Conservation (phyloP, 2,888 invertebrate species). For the Helobdella robusta region DNA sequence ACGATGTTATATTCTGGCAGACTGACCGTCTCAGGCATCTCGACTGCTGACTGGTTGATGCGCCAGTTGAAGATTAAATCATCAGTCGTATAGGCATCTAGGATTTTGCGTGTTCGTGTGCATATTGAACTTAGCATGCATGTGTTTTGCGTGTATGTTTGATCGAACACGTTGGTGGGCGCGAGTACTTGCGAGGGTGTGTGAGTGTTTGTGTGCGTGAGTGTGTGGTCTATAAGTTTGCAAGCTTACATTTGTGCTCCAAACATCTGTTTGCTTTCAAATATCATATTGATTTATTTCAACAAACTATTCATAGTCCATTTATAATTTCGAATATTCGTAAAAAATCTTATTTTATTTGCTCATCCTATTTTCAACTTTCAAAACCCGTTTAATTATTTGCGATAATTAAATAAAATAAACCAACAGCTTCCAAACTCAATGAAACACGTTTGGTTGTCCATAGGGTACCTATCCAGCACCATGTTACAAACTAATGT, state of each 20-base stretch:
- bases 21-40: slow-evolving; percentile 25
- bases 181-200: not conserved
- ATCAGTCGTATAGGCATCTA: not conserved
- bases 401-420: not conserved
- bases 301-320: too few species aligned
- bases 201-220: not conserved
- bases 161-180: not conserved
- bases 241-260: not conserved
- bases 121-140: not conserved
- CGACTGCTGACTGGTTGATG: slow-evolving; percentile 10
- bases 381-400: too few species aligned
- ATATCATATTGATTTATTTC: too few species aligned
- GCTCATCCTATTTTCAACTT: too few species aligned
- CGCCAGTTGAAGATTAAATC: slow-evolving; percentile 17
- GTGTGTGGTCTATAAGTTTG: not conserved
- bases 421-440: slow-evolving; percentile 69
- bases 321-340: too few species aligned
- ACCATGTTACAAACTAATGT: slow-evolving; percentile 76
- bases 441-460: slow-evolving; percentile 66
- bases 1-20: slow-evolving; percentile 32
- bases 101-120: slow-evolving; percentile 11
- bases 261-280: not conserved
- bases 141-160: slow-evolving; percentile 9
- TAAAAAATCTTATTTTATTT: too few species aligned
- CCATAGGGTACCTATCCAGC: slow-evolving; percentile 63